These are phyloP conservation scores for Drosophila buzzatii DNA, from an alignment of 2,888 invertebrate species.

Conservation along the genomic window DNA sequence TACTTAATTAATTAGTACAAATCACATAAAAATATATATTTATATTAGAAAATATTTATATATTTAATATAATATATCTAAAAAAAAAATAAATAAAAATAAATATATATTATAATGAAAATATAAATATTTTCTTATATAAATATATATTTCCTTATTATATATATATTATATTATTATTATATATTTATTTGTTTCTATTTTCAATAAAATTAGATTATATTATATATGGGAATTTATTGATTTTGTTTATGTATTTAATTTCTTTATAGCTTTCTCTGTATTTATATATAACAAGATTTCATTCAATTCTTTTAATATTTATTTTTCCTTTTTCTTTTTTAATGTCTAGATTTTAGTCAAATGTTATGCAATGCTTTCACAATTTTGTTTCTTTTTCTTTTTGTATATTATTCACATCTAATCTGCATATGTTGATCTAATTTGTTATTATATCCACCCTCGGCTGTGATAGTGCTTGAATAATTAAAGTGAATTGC, in stretches of 20 bases:
- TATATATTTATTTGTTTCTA: neutral
- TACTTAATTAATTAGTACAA: no score
- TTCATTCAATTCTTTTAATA: neutral
- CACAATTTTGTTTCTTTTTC: neutral
- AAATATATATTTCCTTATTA: neutral
- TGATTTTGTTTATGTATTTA: no score
- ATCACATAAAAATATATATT: no score
- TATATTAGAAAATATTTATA: no score
- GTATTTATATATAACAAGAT: neutral
- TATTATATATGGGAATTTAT: no score
- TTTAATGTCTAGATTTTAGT: neutral
- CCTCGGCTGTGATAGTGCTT: conserved; percentile 13
- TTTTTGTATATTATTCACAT: neutral
- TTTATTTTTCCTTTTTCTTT: neutral
- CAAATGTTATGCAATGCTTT: neutral
- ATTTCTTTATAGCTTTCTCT: neutral
- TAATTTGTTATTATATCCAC: conserved; percentile 18
- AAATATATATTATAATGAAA: no score
- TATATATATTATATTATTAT: neutral
- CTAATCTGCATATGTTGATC: neutral
- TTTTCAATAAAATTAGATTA: neutral
- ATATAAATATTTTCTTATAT: no score
- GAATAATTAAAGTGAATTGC: conserved; percentile 33
- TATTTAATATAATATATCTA: no score
- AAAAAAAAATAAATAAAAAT: no score